Evolutionary conservation across 2,888 invertebrate species (phyloP).

Genomic region (Oligia latruncula): DNA sequence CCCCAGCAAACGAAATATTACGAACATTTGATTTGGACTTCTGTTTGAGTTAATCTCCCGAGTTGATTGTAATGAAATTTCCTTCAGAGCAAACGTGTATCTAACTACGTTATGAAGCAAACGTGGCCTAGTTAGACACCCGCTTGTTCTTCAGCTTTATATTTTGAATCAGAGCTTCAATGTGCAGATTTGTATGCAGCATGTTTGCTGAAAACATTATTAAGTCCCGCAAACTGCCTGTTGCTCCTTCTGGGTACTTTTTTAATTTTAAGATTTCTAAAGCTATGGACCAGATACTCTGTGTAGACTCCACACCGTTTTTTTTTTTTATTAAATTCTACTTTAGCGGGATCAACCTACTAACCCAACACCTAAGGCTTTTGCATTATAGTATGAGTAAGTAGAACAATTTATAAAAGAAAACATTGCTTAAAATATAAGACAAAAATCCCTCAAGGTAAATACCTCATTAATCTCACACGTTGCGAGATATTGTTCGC

Average conservation of each 20-base stretch:
- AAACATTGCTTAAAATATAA: slow-evolving; percentile 48
- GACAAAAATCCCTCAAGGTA: slow-evolving; percentile 60
- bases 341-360: slow-evolving; percentile 20
- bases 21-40: slow-evolving; percentile 59
- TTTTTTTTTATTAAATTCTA: slow-evolving; percentile 16
- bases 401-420: slow-evolving; percentile 46
- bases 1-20: slow-evolving; percentile 45
- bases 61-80: slow-evolving; percentile 67
- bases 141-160: slow-evolving; percentile 52
- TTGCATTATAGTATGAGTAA: slow-evolving; percentile 26
- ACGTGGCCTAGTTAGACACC: slow-evolving; percentile 57
- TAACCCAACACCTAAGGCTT: slow-evolving; percentile 4
- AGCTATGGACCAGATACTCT: background rate
- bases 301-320: background rate
- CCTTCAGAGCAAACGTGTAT: slow-evolving; percentile 58
- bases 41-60: slow-evolving; percentile 65
- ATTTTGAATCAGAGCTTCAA: slow-evolving; percentile 41
- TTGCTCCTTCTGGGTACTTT: slow-evolving; percentile 2
- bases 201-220: slow-evolving; percentile 32
- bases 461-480: slow-evolving; percentile 67
- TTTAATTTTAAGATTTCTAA: background rate
- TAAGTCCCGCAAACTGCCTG: slow-evolving; percentile 7
- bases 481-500: slow-evolving; percentile 66
- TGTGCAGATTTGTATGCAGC: slow-evolving; percentile 39
- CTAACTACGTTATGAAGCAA: slow-evolving; percentile 67